phyloP scores from a whole-genome alignment of 2,113 vertebrate genomes.

The Bagarius yarrelli region DNA sequence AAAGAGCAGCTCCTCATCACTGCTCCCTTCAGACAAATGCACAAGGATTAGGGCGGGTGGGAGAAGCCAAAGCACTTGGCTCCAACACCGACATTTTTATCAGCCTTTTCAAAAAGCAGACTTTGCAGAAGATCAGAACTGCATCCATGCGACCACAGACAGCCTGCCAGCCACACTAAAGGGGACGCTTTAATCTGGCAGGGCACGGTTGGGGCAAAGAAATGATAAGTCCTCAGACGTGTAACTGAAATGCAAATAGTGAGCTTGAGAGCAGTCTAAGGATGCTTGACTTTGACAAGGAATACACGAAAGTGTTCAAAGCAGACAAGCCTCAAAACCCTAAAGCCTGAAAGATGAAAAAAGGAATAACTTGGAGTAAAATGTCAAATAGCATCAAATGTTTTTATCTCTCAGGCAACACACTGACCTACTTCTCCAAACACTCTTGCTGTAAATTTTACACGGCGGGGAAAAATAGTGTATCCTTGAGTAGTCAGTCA shows the following conservation, averaged over 20 bases:
- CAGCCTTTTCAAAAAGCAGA: conserved; percentile 15
- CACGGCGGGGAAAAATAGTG: not conserved
- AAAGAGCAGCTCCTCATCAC: conserved; percentile 60
- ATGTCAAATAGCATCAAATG: not conserved
- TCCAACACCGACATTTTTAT: conserved; percentile 35
- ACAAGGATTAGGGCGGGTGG: conserved; percentile 7
- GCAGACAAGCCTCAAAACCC: not conserved
- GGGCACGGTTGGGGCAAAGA: conserved; percentile 5
- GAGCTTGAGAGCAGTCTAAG: not conserved
- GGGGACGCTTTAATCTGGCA: conserved; percentile 41
- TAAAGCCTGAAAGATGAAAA: not conserved
- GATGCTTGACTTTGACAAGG: not conserved
- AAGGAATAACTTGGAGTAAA: not conserved
- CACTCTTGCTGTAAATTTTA: not conserved
- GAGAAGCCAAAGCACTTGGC: conserved; percentile 19
- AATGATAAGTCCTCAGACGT: conserved; percentile 21
- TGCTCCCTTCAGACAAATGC: conserved; percentile 61
- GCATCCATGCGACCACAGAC: conserved; percentile 23
- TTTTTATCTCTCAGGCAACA: not conserved
- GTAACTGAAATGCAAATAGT: conserved; percentile 40
- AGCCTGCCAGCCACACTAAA: conserved; percentile 42
- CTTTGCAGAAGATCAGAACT: conserved; percentile 38
- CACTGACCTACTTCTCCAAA: not conserved
- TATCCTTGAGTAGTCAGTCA: not conserved
- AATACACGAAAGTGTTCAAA: not conserved